Base-by-base conservation (phyloP, 1,140 invertebrate genomes). In the Forficula auricularia region DNA sequence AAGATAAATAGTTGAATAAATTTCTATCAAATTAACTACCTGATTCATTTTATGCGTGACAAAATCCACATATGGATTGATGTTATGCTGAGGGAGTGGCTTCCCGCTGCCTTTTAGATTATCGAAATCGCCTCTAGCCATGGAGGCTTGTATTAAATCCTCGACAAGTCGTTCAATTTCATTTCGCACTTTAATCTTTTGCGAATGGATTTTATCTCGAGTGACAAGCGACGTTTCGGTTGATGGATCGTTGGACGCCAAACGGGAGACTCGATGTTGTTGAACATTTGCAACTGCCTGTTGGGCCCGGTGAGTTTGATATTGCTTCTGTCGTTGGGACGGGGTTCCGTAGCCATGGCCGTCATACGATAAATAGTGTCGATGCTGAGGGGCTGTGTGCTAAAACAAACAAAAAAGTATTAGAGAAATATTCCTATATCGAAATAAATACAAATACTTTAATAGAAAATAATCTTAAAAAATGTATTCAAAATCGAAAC, bases 41-140 rank as follows among this genome's bases (percentile, higher is more conserved):
- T 88, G 77, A 68, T 90, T 90, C 3, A 90, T 58, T 62, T 89
- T 90, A 56, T 89, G 80, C 1, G 85, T 90, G 8, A 79, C 76
- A 59, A 81, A 80, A 63, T 91, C 87, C 4, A 90, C 73, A 58
- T 86, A 82, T 3, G 85, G 85, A 66, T 87, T 89, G 45, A 62
- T 61, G 48, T 72, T 69, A 42, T 73, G 68, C 32, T 70, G 56
- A 40, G 67, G 65, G 1, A 91, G 59, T 1, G 86, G 87, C 58
- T 90, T 88, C 22, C 86, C 87, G 44, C 65, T 67, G 2, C 83
- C 82, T 37, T 70, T 66, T 8, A 91, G 58, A 61, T 90, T 85
- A 48, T 75, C 75, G 60, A 91, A 91, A 53, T 91, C 82, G 0
- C 86, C 87, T 58, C 76, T 77, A 6, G 75, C 77, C 73, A 91